Conservation (phyloP, 2,888 invertebrate genomes). For the Cheilosia variabilis region DNA sequence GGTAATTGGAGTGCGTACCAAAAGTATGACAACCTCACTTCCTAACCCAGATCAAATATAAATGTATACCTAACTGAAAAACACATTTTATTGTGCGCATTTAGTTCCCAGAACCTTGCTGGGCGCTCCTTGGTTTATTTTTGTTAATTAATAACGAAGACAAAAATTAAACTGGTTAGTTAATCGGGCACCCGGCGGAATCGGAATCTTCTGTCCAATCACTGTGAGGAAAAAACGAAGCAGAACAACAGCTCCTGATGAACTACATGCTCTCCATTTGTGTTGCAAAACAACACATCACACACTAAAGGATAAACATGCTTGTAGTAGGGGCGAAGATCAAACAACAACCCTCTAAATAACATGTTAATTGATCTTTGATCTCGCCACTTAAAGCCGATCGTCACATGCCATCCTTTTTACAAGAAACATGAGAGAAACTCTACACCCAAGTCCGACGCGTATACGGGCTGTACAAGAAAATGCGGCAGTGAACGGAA, state of each 20-base stretch:
- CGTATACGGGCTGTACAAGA: not conserved
- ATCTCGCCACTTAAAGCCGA: constrained; percentile 75
- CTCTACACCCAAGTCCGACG: constrained; percentile 1
- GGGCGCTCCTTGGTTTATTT: not conserved
- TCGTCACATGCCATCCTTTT: constrained; percentile 62
- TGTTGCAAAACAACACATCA: constrained; percentile 22
- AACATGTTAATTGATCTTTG: constrained; percentile 76
- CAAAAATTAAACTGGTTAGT: constrained; percentile 34
- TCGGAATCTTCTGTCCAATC: constrained; percentile 53
- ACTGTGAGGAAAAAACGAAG: not conserved
- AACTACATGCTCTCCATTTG: constrained; percentile 31
- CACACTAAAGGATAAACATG: constrained; percentile 61
- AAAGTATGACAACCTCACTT: not conserved
- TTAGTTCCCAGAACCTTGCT: constrained; percentile 19
- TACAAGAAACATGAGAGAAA: constrained; percentile 42
- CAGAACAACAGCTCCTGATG: not conserved
- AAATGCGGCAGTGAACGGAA: constrained; percentile 72
- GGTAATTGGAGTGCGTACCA: too few species aligned
- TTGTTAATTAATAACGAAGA: constrained; percentile 34
- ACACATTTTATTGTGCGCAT: not conserved
- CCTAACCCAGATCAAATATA: not conserved
- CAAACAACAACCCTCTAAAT: constrained; percentile 69
- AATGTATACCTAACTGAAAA: too few species aligned
- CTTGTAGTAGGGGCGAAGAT: constrained; percentile 46
- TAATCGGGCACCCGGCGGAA: not conserved